Evolutionary conservation across 2,888 invertebrate species (phyloP), one percentile per base, ranked within the genome.

Genomic region (Brachylomia viminalis): DNA sequence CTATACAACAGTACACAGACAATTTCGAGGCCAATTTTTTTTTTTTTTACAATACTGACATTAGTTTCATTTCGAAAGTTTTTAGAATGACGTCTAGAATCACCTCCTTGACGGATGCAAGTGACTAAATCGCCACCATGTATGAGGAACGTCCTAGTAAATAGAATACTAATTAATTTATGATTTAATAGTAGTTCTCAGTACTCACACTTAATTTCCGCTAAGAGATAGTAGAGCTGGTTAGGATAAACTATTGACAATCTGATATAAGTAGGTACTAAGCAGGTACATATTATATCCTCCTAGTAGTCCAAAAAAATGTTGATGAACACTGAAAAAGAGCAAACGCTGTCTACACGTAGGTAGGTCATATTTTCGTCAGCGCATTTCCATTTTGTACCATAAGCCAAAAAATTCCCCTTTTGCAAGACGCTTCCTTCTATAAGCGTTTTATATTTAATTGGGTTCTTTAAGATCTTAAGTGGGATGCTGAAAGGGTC

Each of bases 391-490:
- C 69, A 61, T 79, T 77, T 81, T 73, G 49, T 67, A 52, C 61
- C 5, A 27, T 64, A 45, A 72, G 42, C 47, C 54, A 61, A 76
- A 77, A 73, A 47, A 38, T 47, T 64, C 30, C 45, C 59, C 38
- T 74, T 79, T 77, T 15, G 5, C 49, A 68, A 59, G 73, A 64
- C 61, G 75, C 58, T 77, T 75, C 52, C 77, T 72, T 79, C 77
- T 77, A 81, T 56, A 86, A 81, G 61, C 85, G 72, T 77, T 80
- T 83, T 80, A 71, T 82, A 80, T 87, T 79, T 87, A 87, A 87
- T 87, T 87, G 85, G 85, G 79, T 86, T 86, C 80, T 77, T 66
- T 84, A 87, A 78, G 79, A 80, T 62, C 65, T 85, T 87, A 83
- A 87, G 81, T 83, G 70, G 80, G 64, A 79, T 74, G 76, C 79